phyloP scores from a whole-genome alignment of 1,140 invertebrate species.

The Brachionus rubens region DNA sequence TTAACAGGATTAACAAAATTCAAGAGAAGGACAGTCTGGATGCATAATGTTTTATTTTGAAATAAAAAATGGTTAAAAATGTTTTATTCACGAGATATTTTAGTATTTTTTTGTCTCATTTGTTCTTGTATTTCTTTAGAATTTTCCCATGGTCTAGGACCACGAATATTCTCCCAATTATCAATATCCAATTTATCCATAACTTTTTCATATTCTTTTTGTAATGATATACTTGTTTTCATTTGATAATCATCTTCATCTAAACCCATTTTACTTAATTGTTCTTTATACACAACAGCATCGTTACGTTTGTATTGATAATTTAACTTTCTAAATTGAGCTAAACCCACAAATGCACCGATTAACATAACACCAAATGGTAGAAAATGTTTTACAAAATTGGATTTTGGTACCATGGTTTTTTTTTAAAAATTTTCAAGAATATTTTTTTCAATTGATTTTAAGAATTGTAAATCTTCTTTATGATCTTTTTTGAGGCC shows the following conservation, averaged over 20 bases:
- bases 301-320: slow-evolving; percentile 45
- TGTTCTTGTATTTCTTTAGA: slow-evolving; percentile 50
- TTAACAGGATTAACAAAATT: no score
- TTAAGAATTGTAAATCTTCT: slow-evolving; percentile 15
- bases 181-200: slow-evolving; percentile 67
- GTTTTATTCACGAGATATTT: no score
- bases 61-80: no score
- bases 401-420: neutral
- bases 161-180: slow-evolving; percentile 74
- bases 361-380: slow-evolving; percentile 20
- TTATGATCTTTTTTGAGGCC: slow-evolving; percentile 29
- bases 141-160: slow-evolving; percentile 75
- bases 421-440: neutral
- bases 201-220: slow-evolving; percentile 33
- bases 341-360: slow-evolving; percentile 30
- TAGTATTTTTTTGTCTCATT: slow-evolving; percentile 22
- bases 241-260: slow-evolving; percentile 43
- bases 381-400: slow-evolving; percentile 25
- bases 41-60: no score
- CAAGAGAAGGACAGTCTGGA: no score
- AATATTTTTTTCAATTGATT: slow-evolving; percentile 18
- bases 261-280: slow-evolving; percentile 16
- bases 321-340: slow-evolving; percentile 44
- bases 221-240: neutral
- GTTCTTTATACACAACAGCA: slow-evolving; percentile 34